Conservation (phyloP, 2,797 vertebrate species). For the Champsocephalus gunnari region DNA sequence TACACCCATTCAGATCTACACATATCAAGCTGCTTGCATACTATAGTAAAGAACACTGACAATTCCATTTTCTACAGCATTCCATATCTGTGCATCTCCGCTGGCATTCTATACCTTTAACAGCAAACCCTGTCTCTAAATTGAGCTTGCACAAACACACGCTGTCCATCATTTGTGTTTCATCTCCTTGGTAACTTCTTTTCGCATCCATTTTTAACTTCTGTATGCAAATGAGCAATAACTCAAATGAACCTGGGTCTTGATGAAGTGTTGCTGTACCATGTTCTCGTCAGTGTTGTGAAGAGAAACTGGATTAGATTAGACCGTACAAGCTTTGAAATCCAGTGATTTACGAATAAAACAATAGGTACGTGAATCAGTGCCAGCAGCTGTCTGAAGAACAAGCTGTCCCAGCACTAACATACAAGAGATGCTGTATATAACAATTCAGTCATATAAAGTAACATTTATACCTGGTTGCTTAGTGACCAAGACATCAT, state of each 20-base stretch:
- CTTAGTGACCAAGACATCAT: neutral
- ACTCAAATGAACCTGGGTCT: conserved; percentile 12
- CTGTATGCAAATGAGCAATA: conserved; percentile 7
- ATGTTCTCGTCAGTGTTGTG: conserved; percentile 1
- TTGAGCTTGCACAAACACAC: neutral
- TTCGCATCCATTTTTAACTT: conserved; percentile 1
- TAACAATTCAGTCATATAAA: neutral
- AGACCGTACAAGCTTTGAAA: neutral
- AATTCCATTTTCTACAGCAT: neutral
- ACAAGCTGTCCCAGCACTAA: neutral
- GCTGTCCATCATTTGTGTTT: neutral
- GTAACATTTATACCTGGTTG: neutral
- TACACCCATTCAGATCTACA: too few species aligned
- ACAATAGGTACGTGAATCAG: neutral
- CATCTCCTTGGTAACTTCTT: neutral
- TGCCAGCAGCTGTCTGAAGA: neutral
- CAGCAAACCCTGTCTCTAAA: too few species aligned
- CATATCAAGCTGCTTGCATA: neutral
- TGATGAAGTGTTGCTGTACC: neutral
- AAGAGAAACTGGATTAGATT: neutral
- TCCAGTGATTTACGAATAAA: neutral
- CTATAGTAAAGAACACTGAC: neutral
- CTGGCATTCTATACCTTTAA: neutral
- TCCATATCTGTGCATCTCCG: neutral
- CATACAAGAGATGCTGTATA: neutral